Base-by-base conservation (phyloP, 2,888 invertebrate species). In the Alloscopus bannaensis region DNA sequence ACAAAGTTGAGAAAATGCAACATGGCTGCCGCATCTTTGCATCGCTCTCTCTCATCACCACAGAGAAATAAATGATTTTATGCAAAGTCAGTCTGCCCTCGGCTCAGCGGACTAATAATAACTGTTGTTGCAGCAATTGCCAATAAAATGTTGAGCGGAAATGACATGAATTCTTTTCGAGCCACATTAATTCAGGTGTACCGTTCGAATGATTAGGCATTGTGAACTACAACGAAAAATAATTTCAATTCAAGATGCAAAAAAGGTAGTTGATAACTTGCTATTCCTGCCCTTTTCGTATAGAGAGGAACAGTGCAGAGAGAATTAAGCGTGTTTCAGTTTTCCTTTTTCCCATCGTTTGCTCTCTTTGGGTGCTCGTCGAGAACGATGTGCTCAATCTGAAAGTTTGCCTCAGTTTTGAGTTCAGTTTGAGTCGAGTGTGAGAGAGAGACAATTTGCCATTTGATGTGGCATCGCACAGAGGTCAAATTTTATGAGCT, bases 401-500 rank as follows among this genome's bases (percentile, higher is more conserved):
- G n/a, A n/a, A n/a, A n/a, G n/a, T n/a, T 45, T 45, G 45, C 45
- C n/a, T 18, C n/a, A 11, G 45, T 16, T 16, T 24, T 50, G 50
- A 20, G n/a, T n/a, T 50, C 20, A 11, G 2, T 50, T 50, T 11
- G 50, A 50, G 50, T 8, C 22, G 20, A 50, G 55, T 26, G 22
- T 55, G 55, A 8, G 42, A n/a, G 2, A n/a, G 42, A 42, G 18
- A 42, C 13, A 8, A 18, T 42, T 18, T 42, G n/a, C 8, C 42
- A 42, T 18, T 52, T 18, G n/a, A n/a, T n/a, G n/a, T n/a, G n/a
- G n/a, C n/a, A n/a, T n/a, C n/a, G n/a, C n/a, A n/a, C 55, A 22
- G 16, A 55, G 26, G 24, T 55, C 55, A 26, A 20, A 55, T 55
- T 55, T 55, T 55, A 55, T 55, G 24, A 22, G 55, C 20, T 55